Base-by-base conservation (phyloP, 2,113 vertebrate genomes). In the Recurvirostra avosetta region DNA sequence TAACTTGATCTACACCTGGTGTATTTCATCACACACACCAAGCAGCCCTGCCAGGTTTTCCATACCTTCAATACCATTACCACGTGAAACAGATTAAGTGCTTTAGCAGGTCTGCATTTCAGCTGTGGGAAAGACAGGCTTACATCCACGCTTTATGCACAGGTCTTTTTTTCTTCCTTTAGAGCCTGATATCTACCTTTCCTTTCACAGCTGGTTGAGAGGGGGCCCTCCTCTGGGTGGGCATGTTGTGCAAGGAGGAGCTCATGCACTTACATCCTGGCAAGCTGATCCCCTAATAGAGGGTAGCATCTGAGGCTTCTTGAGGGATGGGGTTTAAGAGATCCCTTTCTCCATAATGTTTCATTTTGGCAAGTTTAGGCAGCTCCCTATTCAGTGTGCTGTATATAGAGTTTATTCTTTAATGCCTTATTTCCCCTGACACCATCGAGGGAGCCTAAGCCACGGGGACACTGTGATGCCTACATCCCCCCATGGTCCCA, bases 1-100 rank as follows among this genome's bases (percentile, higher is more conserved):
- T 91, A 90, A 92, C 79, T 91, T 94, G 91, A 82, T 94, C 50
- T 85, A 82, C 62, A 87, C 70, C 55, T 81, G 20, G 66, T 68
- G 26, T 74, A 78, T 87, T 89, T 75, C 66, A 85, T 41, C 41
- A 61, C 14, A 2, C 20, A 45, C 63, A 63, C 66, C 77, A 94
- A 86, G 70, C 74, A 94, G 34, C 66, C 13, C 1, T 79, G 62
- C 16, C 56, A 75, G 58, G 49, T 65, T 77, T 94, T 61, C 83
- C 36, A 16, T 49, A n/a, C 15, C 25, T 45, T 34, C 61, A 89
- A 29, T 17, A 47, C 40, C 53, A 71, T 43, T 77, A 73, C 23
- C 56, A 82, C 3, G 0, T 53, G 86, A 92, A 92, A 81, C 32
- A 49, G 62, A 61, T 61, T 75, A 93, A 94, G 52, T 36, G 49